Evolutionary conservation across 2,113 vertebrate species (phyloP), one percentile per base, ranked within the genome.

Genomic region (Myotis brandtii): DNA sequence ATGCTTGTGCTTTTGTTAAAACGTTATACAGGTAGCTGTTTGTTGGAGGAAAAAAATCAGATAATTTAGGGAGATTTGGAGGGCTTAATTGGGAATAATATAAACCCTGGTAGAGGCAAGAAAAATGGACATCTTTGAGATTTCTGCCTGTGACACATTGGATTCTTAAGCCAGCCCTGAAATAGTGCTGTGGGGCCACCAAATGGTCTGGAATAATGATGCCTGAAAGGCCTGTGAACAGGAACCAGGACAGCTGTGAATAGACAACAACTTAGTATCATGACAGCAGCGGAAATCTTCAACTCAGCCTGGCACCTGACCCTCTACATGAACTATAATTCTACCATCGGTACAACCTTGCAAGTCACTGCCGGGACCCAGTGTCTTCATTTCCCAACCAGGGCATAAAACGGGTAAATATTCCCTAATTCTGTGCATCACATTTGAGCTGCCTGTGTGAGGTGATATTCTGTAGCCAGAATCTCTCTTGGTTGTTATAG

Each of bases 231-330:
- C 5, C 40, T 93, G 20, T 50, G 21, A n/a, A 21, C 14, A 73
- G 16, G 6, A 5, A 34, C 43, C 1, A 40, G 4, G 0, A 20
- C 5, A 16, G 1, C 34, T 56, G 0, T 76, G 21, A 43, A 32
- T 25, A 20, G 50, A 1, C 13, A 34, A 17, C 32, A 67, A 32
- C 9, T 50, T 48, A 21, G 11, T 17, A 14, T 16, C 32, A 32
- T 27, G 5, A 21, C 5, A 52, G 16, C 7, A 52, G 17, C 5
- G 8, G 34, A 9, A 59, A 40, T 11, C 34, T 2, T 54, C 79
- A 67, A 2, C 4, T 40, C 40, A 66, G 9, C 14, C 27, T 27
- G 69, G 20, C 32, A 6, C 9, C 14, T 18, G 14, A 37, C 18
- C 37, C 32, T 50, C 10, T 10, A 30, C 12, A 4, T 14, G 1